These are phyloP conservation scores for Agrochola circellaris DNA, from an alignment of 2,888 invertebrate genomes.

Conservation along the genomic window DNA sequence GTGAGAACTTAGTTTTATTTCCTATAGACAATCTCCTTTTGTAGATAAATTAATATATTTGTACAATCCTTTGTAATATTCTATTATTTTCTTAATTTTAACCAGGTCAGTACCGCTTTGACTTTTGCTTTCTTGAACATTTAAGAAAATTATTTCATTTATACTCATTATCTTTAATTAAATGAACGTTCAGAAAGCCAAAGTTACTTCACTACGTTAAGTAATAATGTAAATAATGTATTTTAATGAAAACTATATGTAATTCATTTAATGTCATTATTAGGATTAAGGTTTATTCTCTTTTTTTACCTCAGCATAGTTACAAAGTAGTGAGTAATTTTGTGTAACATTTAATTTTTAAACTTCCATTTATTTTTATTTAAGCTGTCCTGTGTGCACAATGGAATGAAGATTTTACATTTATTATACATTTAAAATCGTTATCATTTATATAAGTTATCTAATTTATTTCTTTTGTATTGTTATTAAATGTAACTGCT, in stretches of 20 bases:
- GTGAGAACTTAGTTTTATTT: constrained; percentile 81
- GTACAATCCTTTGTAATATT: constrained; percentile 76
- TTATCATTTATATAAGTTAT: constrained; percentile 79
- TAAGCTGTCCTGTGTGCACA: constrained; percentile 83
- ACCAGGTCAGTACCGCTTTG: constrained; percentile 78
- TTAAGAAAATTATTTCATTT: constrained; percentile 74
- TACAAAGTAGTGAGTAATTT: constrained; percentile 73
- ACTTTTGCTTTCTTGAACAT: constrained; percentile 75
- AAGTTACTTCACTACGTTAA: constrained; percentile 83
- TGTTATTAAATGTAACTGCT: constrained; percentile 75
- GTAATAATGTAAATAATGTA: constrained; percentile 83
- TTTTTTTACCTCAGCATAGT: constrained; percentile 85
- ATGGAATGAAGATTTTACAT: constrained; percentile 71
- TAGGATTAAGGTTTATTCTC: constrained; percentile 78
- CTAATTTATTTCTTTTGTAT: constrained; percentile 80
- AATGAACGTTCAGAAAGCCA: constrained; percentile 84
- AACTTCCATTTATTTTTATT: constrained; percentile 66
- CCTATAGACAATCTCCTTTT: constrained; percentile 77
- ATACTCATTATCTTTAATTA: constrained; percentile 85
- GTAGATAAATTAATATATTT: constrained; percentile 82
- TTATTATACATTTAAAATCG: constrained; percentile 73
- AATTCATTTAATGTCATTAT: constrained; percentile 84
- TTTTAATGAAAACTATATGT: constrained; percentile 79
- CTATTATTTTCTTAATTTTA: constrained; percentile 69
- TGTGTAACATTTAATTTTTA: constrained; percentile 66